Evolutionary conservation across 2,797 vertebrate genomes (phyloP), one percentile per base, ranked within the genome.

Genomic region (Enteromius treurensis): DNA sequence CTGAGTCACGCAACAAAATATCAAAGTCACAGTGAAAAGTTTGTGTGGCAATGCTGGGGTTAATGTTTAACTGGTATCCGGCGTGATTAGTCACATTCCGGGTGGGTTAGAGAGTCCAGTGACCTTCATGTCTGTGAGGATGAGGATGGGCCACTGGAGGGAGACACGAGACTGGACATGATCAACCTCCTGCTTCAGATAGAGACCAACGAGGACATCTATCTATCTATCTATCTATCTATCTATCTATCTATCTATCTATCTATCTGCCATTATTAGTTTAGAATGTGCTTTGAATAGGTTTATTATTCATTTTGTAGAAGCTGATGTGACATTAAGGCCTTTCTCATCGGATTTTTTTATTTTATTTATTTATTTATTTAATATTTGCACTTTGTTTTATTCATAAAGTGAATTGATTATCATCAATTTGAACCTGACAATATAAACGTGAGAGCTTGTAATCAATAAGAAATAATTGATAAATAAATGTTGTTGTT

Each of bases 101-200:
- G 71, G 49, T 0, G 32, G 29, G 29, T n/a, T 3, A 9, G 9
- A 74, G 19, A 34, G 47, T 34, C 3, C 47, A 74, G 5, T n/a
- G 49, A 14, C 47, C 47, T 19, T 19, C 45, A 32, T 21, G 47
- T 32, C 47, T 19, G 70, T 34, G 70, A 53, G 17, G 70, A 53
- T 34, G 17, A 51, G 32, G 29, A 37, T 4, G 21, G 11, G 58
- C 73, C 73, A 76, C 73, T 76, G 73, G 73, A 76, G 73, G 73
- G 73, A 76, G 73, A 76, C 51, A 55, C 10, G 1, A 40, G 10
- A 55, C 73, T 55, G 49, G 29, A 75, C 32, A 75, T 14, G 29
- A n/a, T 23, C 34, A 64, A 15, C 62, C 55, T 55, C 53, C 47
- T 15, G 45, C 15, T 51, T 51, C 17, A 51, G 49, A 51, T 2